A percentile compares a stretch with the other conserved stretches of the same genome.
Evolutionary conservation across 2,797 vertebrate species (phyloP).

Genomic region (Phoebastria nigripes): DNA sequence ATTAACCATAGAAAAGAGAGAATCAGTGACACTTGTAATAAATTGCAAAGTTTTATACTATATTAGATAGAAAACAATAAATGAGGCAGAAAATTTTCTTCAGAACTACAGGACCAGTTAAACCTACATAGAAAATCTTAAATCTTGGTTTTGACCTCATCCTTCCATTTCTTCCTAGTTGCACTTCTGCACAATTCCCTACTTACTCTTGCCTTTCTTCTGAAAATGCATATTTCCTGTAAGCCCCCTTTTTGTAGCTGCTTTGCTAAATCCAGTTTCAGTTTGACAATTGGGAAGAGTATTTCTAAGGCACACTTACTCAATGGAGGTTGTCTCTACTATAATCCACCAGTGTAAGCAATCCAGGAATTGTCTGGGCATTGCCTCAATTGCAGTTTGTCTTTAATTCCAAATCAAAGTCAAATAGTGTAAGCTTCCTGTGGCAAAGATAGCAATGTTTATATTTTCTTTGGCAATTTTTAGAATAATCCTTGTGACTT

Average conservation of each 20-base stretch:
- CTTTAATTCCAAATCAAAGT: background rate
- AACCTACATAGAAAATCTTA: background rate
- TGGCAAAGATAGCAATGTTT: background rate
- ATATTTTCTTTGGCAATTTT: background rate
- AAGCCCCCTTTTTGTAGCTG: background rate
- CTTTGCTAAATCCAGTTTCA: background rate
- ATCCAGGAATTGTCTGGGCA: background rate
- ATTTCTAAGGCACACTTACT: background rate
- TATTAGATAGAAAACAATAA: background rate
- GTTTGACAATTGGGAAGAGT: background rate
- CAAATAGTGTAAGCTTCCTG: background rate
- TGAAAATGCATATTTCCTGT: background rate
- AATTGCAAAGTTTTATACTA: background rate
- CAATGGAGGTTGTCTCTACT: background rate
- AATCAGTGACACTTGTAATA: background rate
- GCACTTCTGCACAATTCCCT: background rate
- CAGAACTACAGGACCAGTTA: background rate
- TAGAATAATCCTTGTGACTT: background rate
- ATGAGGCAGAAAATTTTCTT: background rate
- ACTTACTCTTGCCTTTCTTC: background rate
- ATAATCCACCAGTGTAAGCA: background rate
- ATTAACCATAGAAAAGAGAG: background rate
- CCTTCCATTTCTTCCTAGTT: background rate
- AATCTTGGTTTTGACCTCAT: background rate
- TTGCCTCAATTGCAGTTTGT: background rate